These are phyloP conservation scores for Tragelaphus oryx DNA, from an alignment of 2,797 vertebrate species.

Conservation along the genomic window DNA sequence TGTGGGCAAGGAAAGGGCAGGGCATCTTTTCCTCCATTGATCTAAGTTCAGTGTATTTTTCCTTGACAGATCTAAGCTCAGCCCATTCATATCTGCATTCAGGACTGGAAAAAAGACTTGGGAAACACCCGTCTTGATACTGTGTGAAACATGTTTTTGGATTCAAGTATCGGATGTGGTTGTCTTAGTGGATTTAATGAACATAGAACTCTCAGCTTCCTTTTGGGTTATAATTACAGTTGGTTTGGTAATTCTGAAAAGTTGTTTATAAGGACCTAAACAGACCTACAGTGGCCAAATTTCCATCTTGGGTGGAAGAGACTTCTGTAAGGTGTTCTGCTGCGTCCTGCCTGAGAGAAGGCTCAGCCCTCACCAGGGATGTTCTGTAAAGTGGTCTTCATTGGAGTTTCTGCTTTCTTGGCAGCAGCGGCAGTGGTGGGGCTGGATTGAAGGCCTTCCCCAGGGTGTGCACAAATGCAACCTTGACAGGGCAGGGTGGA, in stretches of 20 bases:
- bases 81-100: neutral
- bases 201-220: neutral
- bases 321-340: neutral
- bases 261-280: neutral
- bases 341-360: neutral
- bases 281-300: neutral
- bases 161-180: neutral
- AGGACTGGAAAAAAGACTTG: neutral
- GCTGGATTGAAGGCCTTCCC: neutral
- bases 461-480: neutral
- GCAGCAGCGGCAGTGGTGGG: accelerated
- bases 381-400: neutral
- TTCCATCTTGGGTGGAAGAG: neutral
- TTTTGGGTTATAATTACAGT: neutral
- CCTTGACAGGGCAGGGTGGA: neutral
- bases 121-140: neutral
- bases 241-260: neutral
- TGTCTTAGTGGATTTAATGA: neutral
- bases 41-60: neutral
- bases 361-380: neutral
- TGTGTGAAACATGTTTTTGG: neutral
- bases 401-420: neutral
- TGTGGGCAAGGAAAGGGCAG: accelerated
- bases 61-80: neutral
- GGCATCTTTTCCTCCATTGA: neutral